phyloP scores from a whole-genome alignment of 2,113 vertebrate species.

The Pyxicephalus adspersus region DNA sequence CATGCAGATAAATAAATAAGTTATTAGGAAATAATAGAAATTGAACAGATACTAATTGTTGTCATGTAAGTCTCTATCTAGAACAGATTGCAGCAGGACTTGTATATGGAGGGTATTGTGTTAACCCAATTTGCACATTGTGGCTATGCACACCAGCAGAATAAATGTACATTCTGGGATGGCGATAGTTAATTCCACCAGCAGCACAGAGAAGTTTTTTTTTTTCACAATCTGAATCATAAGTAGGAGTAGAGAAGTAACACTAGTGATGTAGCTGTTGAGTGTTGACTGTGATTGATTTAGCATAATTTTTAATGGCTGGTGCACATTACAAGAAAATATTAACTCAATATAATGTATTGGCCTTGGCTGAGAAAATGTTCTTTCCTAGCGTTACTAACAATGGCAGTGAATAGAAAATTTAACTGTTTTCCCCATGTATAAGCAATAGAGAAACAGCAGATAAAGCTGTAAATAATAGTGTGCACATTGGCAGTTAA shows the following conservation, averaged over 20 bases:
- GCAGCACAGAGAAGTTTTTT: slow-evolving; percentile 28
- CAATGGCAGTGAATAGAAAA: background rate
- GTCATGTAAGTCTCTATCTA: background rate
- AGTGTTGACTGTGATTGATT: slow-evolving; percentile 40
- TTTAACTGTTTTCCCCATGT: background rate
- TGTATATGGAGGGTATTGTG: background rate
- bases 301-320: slow-evolving; percentile 15
- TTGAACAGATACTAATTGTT: slow-evolving; percentile 13
- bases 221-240: slow-evolving; percentile 23
- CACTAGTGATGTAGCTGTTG: slow-evolving; percentile 44
- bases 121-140: background rate
- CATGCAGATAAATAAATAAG: slow-evolving; percentile 38
- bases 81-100: background rate
- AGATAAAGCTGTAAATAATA: slow-evolving; percentile 2
- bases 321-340: slow-evolving; percentile 12
- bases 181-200: slow-evolving; percentile 17
- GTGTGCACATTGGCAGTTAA: slow-evolving; percentile 2
- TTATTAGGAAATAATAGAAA: slow-evolving; percentile 21
- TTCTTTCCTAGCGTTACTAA: background rate
- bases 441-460: background rate
- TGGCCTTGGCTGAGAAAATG: background rate
- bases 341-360: background rate
- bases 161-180: background rate
- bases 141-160: background rate
- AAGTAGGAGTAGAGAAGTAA: slow-evolving; percentile 40